A percentile compares a stretch with the other conserved stretches of the same genome.
Conservation (phyloP, 2,113 vertebrate species). For the Chaenogobius annularis region DNA sequence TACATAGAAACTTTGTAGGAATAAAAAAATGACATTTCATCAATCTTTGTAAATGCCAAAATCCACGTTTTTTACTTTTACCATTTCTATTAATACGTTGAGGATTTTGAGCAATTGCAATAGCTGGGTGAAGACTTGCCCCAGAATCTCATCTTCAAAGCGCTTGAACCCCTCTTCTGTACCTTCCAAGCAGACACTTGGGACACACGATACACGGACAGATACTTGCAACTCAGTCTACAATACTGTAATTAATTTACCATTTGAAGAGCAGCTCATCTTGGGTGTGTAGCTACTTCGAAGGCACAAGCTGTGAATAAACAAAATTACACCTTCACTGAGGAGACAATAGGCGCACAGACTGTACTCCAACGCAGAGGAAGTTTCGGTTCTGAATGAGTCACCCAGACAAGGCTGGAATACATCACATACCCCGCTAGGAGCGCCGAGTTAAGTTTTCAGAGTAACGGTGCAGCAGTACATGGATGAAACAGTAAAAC, state of each 20-base stretch:
- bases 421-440: constrained; percentile 28
- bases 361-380: not conserved
- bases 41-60: not conserved
- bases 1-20: not conserved
- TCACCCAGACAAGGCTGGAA: constrained; percentile 14
- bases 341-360: not conserved
- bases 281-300: not conserved
- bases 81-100: too few species aligned
- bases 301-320: not conserved
- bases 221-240: not conserved
- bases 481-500: not conserved
- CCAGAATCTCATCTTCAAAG: not conserved
- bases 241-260: not conserved
- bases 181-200: not conserved
- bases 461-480: not conserved
- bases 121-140: not conserved
- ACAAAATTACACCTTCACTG: constrained; percentile 11
- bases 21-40: not conserved
- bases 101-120: not conserved
- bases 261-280: not conserved
- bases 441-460: constrained; percentile 7
- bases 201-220: not conserved
- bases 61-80: not conserved
- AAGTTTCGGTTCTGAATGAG: constrained; percentile 16
- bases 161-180: not conserved